Evolutionary conservation across 2,113 vertebrate genomes (phyloP), one percentile per base, ranked within the genome.

Genomic region (Lipophrys pholis): DNA sequence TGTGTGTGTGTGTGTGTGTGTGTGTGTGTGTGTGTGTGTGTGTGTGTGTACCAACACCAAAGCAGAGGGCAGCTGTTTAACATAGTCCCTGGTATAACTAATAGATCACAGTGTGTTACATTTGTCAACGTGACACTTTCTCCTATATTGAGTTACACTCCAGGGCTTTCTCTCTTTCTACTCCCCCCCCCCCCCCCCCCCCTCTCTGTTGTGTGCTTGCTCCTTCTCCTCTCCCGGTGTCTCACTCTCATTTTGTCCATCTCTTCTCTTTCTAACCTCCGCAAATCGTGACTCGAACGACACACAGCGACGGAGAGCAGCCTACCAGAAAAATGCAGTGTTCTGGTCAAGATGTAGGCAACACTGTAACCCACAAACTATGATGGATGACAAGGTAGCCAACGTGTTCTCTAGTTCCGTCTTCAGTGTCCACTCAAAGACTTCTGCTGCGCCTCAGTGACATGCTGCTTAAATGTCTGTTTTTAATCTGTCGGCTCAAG

Each of bases 131-230:
- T 93, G 92, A 93, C 93, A 94, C 87, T 88, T 90, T 87, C 71
- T 81, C 84, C 90, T 92, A 90, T 93, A 94, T 92, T 91, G 92
- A 94, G 92, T 93, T 93, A 88, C 90, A 94, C 91, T 94, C 82
- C 74, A 87, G 92, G 92, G 90, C 86, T 89, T 89, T 62, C 82
- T 78, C 71, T 71, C 61, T 42, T 69, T 82, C 73, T 69, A 7
- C 2, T 30, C 21, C 21, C 21, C 21, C n/a, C n/a, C n/a, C n/a
- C n/a, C n/a, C 55, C 65, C 61, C 57, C 67, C n/a, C n/a, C 70
- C 64, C 40, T 69, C 65, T 70, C 56, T 57, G 36, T 48, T 59
- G 52, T 54, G 17, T 46, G 71, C 82, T 64, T 63, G 82, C 68
- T 10, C 3, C 49, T 72, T 56, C 73, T 68, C 72, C n/a, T 63